phyloP scores from a whole-genome alignment of 2,888 invertebrate species.

The Yponomeuta evonymella region DNA sequence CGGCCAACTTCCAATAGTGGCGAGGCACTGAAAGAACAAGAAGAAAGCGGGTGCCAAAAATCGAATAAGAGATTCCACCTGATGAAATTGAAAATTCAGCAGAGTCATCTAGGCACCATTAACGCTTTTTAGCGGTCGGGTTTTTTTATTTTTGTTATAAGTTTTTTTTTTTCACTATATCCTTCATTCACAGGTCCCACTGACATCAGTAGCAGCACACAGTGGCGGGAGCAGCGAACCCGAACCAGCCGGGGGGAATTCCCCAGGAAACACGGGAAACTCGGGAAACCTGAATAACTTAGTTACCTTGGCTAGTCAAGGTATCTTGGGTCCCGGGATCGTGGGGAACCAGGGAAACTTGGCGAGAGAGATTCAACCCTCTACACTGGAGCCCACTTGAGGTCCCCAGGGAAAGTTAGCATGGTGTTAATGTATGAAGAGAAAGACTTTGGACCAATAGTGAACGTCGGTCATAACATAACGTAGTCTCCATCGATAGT shows the following conservation, averaged over 20 bases:
- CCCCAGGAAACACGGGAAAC: constrained; percentile 30
- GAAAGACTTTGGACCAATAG: not conserved
- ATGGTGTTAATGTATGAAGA: not conserved
- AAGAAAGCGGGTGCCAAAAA: too few relatives aligned
- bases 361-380: too few relatives aligned
- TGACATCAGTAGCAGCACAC: constrained; percentile 60
- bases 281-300: constrained; percentile 13
- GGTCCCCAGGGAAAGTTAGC: not conserved
- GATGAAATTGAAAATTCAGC: not conserved
- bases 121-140: not conserved
- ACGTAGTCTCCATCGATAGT: too few relatives aligned
- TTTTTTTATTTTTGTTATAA: not conserved
- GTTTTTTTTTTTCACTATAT: not conserved
- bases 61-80: too few relatives aligned
- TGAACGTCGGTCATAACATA: not conserved
- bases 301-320: constrained; percentile 44
- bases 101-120: too few relatives aligned
- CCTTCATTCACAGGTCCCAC: constrained; percentile 46
- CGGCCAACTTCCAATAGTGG: too few relatives aligned
- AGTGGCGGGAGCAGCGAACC: constrained; percentile 55
- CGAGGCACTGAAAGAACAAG: too few relatives aligned
- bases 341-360: too few relatives aligned
- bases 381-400: constrained; percentile 7
- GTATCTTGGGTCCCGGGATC: not conserved
- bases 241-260: constrained; percentile 34